Percentiles rank a stretch among this genome's conserved stretches.
These are phyloP conservation scores for Habropoda laboriosa DNA, from an alignment of 1,140 invertebrate species.

Conservation along the genomic window DNA sequence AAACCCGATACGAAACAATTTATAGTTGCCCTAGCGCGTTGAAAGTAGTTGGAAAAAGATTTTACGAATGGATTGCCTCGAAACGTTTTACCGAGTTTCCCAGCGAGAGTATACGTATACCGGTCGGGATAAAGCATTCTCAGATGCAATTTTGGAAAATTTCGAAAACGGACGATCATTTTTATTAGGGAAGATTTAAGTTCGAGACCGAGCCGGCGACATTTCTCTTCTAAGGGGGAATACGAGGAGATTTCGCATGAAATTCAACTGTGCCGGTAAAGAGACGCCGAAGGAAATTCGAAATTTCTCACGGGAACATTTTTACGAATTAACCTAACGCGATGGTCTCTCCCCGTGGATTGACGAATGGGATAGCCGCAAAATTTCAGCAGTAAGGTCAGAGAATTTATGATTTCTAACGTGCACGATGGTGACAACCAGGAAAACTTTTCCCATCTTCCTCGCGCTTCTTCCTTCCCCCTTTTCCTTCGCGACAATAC, in stretches of 20 bases:
- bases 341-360: background rate
- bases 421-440: conserved; percentile 48
- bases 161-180: background rate
- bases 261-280: too few species aligned
- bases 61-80: conserved; percentile 7
- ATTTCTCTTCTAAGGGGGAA: too few species aligned
- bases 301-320: too few species aligned
- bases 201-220: too few species aligned
- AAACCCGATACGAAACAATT: conserved; percentile 21
- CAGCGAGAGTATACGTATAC: too few species aligned
- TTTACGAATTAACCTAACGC: background rate
- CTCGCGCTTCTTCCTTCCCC: background rate
- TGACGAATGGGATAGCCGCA: background rate
- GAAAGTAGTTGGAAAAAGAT: background rate
- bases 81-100: background rate
- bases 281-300: too few species aligned
- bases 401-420: conserved; percentile 61
- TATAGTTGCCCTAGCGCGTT: conserved; percentile 8
- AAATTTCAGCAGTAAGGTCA: conserved; percentile 43
- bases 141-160: background rate
- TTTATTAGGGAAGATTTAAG: background rate
- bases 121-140: too few species aligned
- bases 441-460: conserved; percentile 50
- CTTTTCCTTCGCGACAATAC: conserved; percentile 34
- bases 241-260: too few species aligned